Conservation (phyloP, 1,140 invertebrate species). For the Drosophila ficusphila region DNA sequence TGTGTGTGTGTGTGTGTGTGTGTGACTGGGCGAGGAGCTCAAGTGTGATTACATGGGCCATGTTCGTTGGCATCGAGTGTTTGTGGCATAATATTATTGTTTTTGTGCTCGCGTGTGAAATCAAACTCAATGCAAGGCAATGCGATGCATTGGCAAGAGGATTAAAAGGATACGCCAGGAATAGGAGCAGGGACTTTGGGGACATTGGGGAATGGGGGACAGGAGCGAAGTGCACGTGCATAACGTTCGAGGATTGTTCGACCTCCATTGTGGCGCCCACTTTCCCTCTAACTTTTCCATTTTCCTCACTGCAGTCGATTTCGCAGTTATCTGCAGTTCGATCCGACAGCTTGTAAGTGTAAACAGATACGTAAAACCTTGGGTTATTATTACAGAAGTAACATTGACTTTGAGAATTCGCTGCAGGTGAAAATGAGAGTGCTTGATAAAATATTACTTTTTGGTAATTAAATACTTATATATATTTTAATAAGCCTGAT, state of each 20-base stretch:
- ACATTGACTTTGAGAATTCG: not conserved
- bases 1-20: conserved; percentile 4
- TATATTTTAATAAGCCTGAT: too few relatives aligned
- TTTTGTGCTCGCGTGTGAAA: conserved; percentile 81
- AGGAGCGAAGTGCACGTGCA: conserved; percentile 18
- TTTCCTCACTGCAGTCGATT: conserved; percentile 9
- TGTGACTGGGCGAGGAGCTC: conserved; percentile 50
- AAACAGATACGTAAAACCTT: conserved; percentile 67
- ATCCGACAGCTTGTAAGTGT: conserved; percentile 71
- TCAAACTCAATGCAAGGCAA: conserved; percentile 77
- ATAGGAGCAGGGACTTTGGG: not conserved
- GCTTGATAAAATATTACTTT: too few relatives aligned
- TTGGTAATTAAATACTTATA: not conserved
- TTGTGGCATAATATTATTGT: conserved; percentile 82
- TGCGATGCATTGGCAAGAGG: conserved; percentile 75
- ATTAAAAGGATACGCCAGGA: conserved; percentile 72
- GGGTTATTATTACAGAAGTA: conserved; percentile 2
- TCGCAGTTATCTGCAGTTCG: conserved; percentile 21
- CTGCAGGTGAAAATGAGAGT: not conserved
- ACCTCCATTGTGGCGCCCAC: not conserved
- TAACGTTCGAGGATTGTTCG: conserved; percentile 24
- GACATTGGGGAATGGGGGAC: not conserved
- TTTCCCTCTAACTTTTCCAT: not conserved
- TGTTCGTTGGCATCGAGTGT: conserved; percentile 77
- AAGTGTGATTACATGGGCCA: conserved; percentile 81